Conservation (phyloP, 2,888 invertebrate genomes). For the Hoplodrina ambigua region DNA sequence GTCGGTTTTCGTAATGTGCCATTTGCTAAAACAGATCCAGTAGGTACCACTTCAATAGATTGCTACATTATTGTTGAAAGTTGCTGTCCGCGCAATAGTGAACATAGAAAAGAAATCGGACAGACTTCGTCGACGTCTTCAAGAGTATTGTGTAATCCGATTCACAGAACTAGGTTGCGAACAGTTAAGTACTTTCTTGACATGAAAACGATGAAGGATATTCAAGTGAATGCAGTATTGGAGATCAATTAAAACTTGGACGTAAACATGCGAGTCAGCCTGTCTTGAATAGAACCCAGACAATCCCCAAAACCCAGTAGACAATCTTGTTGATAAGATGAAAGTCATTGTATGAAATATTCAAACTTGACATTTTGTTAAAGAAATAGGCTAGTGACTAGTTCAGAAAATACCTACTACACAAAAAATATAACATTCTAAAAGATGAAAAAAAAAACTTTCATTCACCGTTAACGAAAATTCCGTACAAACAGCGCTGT, state of each 20-base stretch:
- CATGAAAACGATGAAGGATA: background rate
- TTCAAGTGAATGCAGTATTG: background rate
- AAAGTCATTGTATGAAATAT: background rate
- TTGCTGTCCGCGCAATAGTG: background rate
- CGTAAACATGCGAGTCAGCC: background rate
- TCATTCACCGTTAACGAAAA: background rate
- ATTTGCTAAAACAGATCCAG: no score
- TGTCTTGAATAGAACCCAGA: background rate
- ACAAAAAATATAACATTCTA: background rate
- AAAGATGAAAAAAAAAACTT: background rate
- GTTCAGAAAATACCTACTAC: background rate
- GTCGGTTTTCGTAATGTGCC: no score
- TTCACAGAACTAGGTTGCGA: background rate
- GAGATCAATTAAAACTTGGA: slow-evolving; percentile 16
- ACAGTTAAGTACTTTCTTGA: background rate
- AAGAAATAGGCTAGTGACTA: background rate
- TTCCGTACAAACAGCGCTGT: background rate
- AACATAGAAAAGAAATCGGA: background rate
- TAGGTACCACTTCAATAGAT: background rate
- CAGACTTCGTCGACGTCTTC: background rate
- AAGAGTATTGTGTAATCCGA: background rate
- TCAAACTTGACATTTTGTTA: background rate
- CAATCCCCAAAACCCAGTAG: no score
- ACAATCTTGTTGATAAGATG: background rate
- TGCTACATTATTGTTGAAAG: background rate